phyloP scores from a whole-genome alignment of 2,888 invertebrate species.

The Abrostola tripartita region DNA sequence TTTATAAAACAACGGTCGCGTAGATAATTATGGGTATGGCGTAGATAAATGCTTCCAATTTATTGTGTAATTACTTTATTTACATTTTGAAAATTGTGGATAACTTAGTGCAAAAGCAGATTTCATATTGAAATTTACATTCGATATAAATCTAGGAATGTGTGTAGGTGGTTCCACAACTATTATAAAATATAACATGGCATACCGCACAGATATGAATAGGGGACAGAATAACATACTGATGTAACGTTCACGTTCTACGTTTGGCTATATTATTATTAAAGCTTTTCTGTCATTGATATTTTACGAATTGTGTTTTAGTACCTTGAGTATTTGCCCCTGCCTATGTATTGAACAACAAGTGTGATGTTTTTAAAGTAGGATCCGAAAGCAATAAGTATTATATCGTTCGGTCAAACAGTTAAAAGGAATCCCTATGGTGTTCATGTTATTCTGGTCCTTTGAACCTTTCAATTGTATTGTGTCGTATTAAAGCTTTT shows the following conservation, averaged over 20 bases:
- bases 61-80: neutral
- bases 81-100: too few relatives aligned
- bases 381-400: slow-evolving; percentile 27
- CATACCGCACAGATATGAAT: neutral
- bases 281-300: neutral
- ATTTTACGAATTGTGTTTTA: neutral
- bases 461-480: slow-evolving; percentile 62
- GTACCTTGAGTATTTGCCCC: neutral
- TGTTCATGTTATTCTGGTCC: slow-evolving; percentile 65
- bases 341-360: neutral
- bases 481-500: slow-evolving; percentile 43
- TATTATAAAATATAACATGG: neutral
- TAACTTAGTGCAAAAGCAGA: neutral
- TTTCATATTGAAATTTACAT: neutral
- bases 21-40: neutral
- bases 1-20: neutral
- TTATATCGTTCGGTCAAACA: slow-evolving; percentile 38
- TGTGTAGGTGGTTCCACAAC: neutral
- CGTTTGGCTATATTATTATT: too few relatives aligned
- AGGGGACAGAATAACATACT: slow-evolving; percentile 1
- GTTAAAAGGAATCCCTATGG: slow-evolving; percentile 52
- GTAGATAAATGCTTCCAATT: neutral
- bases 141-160: neutral
- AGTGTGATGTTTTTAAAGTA: slow-evolving; percentile 10
- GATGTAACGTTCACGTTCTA: neutral